Evolutionary conservation across 2,888 invertebrate species (phyloP), one percentile per base, ranked within the genome.

Genomic region (Limnephilus rhombicus): DNA sequence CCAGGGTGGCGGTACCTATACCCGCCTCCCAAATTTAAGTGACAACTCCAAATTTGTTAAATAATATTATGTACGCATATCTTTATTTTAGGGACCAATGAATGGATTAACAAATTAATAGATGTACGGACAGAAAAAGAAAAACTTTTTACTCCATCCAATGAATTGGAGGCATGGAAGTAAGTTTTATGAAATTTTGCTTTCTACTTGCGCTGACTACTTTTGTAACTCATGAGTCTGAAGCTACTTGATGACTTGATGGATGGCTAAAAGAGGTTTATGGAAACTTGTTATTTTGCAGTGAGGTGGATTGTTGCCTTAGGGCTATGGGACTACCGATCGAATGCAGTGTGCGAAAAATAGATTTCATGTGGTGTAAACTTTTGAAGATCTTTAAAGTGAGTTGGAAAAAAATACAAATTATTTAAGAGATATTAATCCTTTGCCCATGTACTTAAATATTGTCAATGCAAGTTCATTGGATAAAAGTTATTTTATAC

Each of bases 321-420:
- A 94, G 96, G 91, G 94, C 94, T 93, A 95, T 95, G 93, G 95
- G 95, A 31, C 93, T 96, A 41, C 96, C 96, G 0, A 94, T 94
- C 41, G 95, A 96, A 92, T 96, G 96, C 94, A 96, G 95, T 93
- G 94, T 96, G 85, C 96, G 95, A 94, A 96, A 96, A 91, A 94
- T 96, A 87, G 95, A 96, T 93, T 95, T 95, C 34, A 94, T 96
- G 80, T 96, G 96, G 96, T 95, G 95, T 88, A 95, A 96, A 92
- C 94, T 96, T 53, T 95, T 95, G 92, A 95, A 94, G 81, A 96
- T 95, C 92, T 96, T 96, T 83, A 91, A 92, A 49, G 94, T 92
- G n/a, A 90, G 91, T 86, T 7, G 9, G 18, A 18, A 83, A 83
- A 31, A 83, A 2, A 37, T 37, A 18, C 7, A 68, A 68, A 24